Conservation (phyloP, 2,888 invertebrate genomes). For the Lochmaea capreae region DNA sequence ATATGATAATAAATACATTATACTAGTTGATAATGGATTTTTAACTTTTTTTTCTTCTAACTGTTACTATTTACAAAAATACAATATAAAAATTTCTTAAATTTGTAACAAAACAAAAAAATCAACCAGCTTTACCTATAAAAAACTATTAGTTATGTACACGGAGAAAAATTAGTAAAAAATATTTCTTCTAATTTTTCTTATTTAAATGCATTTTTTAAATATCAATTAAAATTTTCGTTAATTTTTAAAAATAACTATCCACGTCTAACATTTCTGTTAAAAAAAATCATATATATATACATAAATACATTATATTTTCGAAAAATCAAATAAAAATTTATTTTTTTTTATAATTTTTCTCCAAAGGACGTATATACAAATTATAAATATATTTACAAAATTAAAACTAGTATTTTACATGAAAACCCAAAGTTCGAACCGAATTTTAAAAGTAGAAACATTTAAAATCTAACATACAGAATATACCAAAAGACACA, state of each 20-base stretch:
- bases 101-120: slow-evolving; percentile 29
- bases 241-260: not conserved
- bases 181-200: not conserved
- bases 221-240: no score
- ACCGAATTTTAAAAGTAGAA: not conserved
- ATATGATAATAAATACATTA: slow-evolving; percentile 21
- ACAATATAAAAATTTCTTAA: slow-evolving; percentile 29
- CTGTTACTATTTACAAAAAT: slow-evolving; percentile 24
- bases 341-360: no score
- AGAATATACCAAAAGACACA: not conserved
- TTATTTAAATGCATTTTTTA: not conserved
- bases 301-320: not conserved
- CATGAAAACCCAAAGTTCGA: not conserved
- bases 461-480: not conserved
- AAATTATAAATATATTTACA: not conserved
- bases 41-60: slow-evolving; percentile 9
- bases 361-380: not conserved
- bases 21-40: slow-evolving; percentile 17
- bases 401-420: not conserved
- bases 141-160: slow-evolving; percentile 7
- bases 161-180: not conserved
- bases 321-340: not conserved
- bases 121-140: slow-evolving; percentile 23
- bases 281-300: not conserved
- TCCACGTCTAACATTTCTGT: not conserved